These are phyloP conservation scores for Petrocephalus zakoni DNA, from an alignment of 2,113 vertebrate genomes.

Conservation along the genomic window DNA sequence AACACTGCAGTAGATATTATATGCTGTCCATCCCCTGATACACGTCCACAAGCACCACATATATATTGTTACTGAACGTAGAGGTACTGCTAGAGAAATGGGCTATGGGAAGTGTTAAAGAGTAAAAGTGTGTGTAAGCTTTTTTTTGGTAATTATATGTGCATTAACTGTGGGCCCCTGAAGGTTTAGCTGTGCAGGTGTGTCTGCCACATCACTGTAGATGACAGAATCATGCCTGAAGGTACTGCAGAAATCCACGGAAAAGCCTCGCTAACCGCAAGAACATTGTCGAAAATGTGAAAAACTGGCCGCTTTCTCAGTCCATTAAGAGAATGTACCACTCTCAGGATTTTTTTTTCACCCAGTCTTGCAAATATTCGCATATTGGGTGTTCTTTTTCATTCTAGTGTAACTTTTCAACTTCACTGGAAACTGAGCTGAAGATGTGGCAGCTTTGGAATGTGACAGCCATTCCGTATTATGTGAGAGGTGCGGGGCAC, in stretches of 20 bases:
- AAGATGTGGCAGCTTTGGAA: neutral
- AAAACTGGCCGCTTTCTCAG: neutral
- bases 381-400: neutral
- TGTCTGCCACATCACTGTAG: neutral
- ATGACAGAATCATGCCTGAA: neutral
- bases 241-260: neutral
- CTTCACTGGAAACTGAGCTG: neutral
- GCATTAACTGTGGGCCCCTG: neutral
- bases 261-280: neutral
- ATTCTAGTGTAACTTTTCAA: neutral
- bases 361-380: neutral
- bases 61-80: neutral
- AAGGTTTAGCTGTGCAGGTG: neutral
- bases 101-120: neutral
- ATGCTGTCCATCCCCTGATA: neutral
- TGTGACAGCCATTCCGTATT: neutral
- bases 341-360: neutral
- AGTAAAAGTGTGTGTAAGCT: neutral
- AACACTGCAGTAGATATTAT: neutral
- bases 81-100: neutral
- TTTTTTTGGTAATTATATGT: neutral
- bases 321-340: neutral
- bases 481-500: neutral
- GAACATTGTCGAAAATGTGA: neutral
- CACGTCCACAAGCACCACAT: neutral